phyloP scores from a whole-genome alignment of 2,888 invertebrate genomes.

The Cetonia aurata region DNA sequence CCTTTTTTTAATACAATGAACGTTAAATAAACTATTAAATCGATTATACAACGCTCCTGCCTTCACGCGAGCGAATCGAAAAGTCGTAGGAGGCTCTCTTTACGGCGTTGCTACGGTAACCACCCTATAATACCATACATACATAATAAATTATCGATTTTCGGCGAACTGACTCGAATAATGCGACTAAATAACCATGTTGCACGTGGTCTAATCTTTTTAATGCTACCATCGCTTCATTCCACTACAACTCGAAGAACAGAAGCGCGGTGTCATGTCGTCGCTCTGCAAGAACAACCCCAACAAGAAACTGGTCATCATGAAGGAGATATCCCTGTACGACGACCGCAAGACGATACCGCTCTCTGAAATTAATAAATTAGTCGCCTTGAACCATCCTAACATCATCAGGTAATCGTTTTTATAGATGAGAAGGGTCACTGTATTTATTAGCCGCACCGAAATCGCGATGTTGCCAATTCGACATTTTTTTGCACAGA shows the following conservation, averaged over 20 bases:
- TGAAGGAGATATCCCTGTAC: conserved; percentile 80
- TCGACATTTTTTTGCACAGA: conserved; percentile 57
- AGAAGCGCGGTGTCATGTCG: conserved; percentile 34
- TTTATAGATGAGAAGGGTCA: not conserved
- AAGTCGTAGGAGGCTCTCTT: conserved; percentile 3
- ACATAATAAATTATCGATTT: conserved; percentile 36
- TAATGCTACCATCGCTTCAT: conserved; percentile 24
- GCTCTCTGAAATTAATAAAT: conserved; percentile 77
- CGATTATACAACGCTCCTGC: no score
- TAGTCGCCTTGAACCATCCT: conserved; percentile 79
- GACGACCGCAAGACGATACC: conserved; percentile 67
- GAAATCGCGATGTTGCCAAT: not conserved
- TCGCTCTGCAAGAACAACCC: conserved; percentile 43
- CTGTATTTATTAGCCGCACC: conserved; percentile 3
- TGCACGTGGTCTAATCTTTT: conserved; percentile 32
- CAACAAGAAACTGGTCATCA: conserved; percentile 68
- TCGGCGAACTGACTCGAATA: not conserved
- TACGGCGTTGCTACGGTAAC: conserved; percentile 15
- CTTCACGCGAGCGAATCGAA: conserved; percentile 3
- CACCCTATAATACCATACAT: conserved; percentile 25
- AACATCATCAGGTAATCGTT: conserved; percentile 73
- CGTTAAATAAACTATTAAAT: no score
- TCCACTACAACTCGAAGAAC: conserved; percentile 1
- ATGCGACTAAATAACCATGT: no score
- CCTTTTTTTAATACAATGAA: no score